Percentiles rank a stretch among this genome's conserved stretches.
phyloP scores from a whole-genome alignment of 2,797 vertebrate genomes.

The Myotis planiceps region DNA sequence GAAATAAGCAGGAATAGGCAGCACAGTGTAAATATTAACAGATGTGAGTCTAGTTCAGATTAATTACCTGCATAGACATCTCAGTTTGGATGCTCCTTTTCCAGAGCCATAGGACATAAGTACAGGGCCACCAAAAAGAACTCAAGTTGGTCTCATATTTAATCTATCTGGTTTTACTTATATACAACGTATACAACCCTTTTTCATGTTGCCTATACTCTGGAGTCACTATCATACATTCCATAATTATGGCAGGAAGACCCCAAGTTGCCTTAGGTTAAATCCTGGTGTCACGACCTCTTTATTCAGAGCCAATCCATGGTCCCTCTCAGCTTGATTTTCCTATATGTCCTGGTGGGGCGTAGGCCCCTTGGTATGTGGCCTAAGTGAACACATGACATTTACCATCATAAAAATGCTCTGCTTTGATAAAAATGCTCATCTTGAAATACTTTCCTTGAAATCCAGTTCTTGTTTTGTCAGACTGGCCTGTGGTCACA shows the following conservation, averaged over 20 bases:
- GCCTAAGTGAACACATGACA: rapidly evolving
- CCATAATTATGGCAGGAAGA: neutral
- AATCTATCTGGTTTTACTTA: neutral
- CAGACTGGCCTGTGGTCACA: neutral
- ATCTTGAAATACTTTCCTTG: neutral
- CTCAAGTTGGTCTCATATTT: neutral
- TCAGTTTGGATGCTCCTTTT: neutral
- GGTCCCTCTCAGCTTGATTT: neutral
- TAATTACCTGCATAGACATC: too few species aligned
- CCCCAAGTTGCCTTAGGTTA: neutral
- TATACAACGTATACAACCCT: neutral
- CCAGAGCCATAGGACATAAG: neutral
- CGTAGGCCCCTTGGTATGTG: neutral
- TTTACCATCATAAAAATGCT: neutral
- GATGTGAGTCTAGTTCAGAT: too few species aligned
- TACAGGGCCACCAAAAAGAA: neutral
- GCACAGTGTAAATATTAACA: too few species aligned
- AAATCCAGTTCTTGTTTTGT: neutral
- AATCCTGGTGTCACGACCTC: neutral
- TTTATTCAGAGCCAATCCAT: neutral
- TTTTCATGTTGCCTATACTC: neutral
- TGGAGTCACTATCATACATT: neutral
- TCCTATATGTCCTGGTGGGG: neutral
- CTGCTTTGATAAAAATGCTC: neutral
- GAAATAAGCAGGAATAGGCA: neutral